Evolutionary conservation across 2,888 invertebrate genomes (phyloP), one percentile per base, ranked within the genome.

Genomic region (Ophion slaviceki): DNA sequence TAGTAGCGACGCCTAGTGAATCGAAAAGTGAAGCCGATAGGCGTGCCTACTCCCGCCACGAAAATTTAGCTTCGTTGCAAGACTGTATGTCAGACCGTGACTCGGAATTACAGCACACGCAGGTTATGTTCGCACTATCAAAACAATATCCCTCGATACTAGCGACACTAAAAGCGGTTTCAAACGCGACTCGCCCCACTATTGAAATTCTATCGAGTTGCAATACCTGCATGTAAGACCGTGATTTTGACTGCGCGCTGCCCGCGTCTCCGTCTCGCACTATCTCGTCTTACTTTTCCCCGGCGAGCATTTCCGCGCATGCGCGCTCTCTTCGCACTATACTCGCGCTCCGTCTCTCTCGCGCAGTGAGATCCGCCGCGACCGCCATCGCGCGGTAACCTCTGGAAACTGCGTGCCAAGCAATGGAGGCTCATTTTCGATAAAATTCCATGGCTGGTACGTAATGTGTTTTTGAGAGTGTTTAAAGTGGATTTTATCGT

Each of bases 351-450:
- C 53, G 53, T 53, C 53, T 53, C 53, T 53, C 53, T 53, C 53
- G 53, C 53, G 53, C 36, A 57, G 36, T 72, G 72, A 72, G 20
- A 72, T 36, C 32, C n/a, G n/a, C 7, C 59, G 59, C 6, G 36
- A 68, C 88, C 88, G 88, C 88, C 87, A 85, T 86, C 62, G 57
- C 66, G 84, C 89, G 89, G 89, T 90, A 91, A 90, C 89, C 90
- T 89, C 88, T 88, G 87, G 83, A 90, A 91, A 92, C 92, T 92
- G 91, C 91, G 92, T 92, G 92, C 91, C 92, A 91, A 92, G 92
- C 89, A 89, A 92, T 92, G 92, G 92, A 92, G 93, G 90, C 91
- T 92, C 91, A 90, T 92, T 92, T 92, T 91, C 92, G 91, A 90
- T 92, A 91, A 91, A 91, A 91, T 90, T 91, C 90, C 90, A 88